Evolutionary conservation across 2,797 vertebrate species (phyloP).

Genomic region (Ispidina picta): DNA sequence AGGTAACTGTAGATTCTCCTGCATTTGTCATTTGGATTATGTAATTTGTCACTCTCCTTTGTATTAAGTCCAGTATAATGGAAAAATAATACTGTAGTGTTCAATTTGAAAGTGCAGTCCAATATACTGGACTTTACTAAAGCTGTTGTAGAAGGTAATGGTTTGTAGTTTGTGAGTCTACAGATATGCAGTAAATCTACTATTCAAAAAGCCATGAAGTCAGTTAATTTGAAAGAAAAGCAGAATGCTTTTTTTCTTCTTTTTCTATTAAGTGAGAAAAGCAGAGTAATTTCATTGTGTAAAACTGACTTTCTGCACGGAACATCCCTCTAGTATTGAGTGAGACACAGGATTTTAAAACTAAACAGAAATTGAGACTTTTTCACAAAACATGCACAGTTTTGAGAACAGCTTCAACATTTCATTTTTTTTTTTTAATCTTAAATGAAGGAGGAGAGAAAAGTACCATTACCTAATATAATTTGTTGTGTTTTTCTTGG

Average conservation of each 20-base stretch:
- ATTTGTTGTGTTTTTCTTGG: background rate
- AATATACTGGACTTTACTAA: background rate
- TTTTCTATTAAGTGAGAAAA: background rate
- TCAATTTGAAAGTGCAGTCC: too few species aligned
- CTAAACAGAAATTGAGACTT: background rate
- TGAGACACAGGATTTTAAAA: background rate
- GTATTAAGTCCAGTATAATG: background rate
- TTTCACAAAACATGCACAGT: background rate
- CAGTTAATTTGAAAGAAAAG: background rate
- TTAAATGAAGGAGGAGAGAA: background rate
- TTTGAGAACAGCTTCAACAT: background rate
- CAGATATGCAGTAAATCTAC: background rate
- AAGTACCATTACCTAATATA: background rate
- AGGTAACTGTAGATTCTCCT: background rate
- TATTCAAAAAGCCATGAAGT: background rate
- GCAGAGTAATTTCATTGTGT: background rate
- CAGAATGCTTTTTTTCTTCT: rapidly evolving
- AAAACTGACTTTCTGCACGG: background rate
- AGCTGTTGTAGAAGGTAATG: background rate
- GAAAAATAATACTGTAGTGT: too few species aligned
- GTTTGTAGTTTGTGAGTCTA: background rate
- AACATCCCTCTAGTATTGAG: background rate
- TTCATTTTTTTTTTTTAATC: background rate
- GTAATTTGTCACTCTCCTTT: background rate
- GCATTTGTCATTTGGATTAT: background rate